phyloP scores from a whole-genome alignment of 1,140 invertebrate species.

The Elymnias hypermnestra region DNA sequence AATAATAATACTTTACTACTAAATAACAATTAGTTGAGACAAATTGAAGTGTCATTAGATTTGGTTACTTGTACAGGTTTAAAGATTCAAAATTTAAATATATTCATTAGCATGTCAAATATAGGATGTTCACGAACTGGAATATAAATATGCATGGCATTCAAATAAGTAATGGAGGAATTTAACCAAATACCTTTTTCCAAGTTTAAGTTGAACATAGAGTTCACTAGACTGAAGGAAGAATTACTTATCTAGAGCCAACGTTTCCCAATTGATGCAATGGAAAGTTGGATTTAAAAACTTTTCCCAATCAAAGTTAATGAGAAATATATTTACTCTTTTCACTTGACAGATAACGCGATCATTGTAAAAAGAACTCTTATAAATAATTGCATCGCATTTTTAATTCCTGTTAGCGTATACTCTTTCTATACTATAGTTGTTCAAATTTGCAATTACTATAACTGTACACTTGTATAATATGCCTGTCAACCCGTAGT shows the following conservation, averaged over 20 bases:
- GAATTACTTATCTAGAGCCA: neutral
- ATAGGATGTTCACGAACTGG: too few species aligned
- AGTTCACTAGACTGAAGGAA: neutral
- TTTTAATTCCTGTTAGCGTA: neutral
- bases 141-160: too few species aligned
- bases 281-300: conserved; percentile 1
- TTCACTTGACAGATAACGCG: neutral
- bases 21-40: too few species aligned
- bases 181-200: neutral
- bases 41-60: too few species aligned
- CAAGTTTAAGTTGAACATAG: neutral
- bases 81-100: too few species aligned
- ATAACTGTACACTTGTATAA: too few species aligned
- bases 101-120: too few species aligned
- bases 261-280: neutral
- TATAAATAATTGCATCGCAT: neutral
- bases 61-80: too few species aligned
- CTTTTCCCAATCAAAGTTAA: conserved; percentile 1
- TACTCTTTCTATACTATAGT: neutral
- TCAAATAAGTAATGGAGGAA: neutral
- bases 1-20: too few species aligned
- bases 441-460: too few species aligned
- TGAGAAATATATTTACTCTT: neutral
- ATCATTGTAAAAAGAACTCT: neutral
- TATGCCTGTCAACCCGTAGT: too few species aligned